Conservation (phyloP, 2,113 vertebrate species). For the Mus pahari region DNA sequence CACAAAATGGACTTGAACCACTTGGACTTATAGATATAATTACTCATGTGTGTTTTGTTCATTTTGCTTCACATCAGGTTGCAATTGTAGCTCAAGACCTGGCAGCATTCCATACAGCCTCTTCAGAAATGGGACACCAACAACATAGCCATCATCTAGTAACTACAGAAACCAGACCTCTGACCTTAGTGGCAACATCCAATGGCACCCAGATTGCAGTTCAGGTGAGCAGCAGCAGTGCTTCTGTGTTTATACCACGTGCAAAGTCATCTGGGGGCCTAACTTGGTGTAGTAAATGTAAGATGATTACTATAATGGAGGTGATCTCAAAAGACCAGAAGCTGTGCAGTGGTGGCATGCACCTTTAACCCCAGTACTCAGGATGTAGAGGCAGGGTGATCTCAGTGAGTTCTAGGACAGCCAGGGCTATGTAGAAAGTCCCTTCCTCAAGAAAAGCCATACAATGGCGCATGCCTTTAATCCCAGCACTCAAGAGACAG, state of each 20-base stretch:
- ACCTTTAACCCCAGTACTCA: not conserved
- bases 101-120: constrained; percentile 94
- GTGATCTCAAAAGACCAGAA: not conserved
- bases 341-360: not conserved
- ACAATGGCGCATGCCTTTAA: no score
- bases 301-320: not conserved
- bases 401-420: not conserved
- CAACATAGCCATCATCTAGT: constrained; percentile 92
- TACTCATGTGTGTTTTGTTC: constrained; percentile 20
- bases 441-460: not conserved
- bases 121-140: constrained; percentile 93
- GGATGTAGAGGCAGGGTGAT: not conserved
- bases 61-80: constrained; percentile 90
- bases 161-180: constrained; percentile 91
- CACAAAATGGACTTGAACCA: not conserved
- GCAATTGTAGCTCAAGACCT: constrained; percentile 98
- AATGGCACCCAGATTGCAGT: constrained; percentile 99
- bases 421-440: not conserved
- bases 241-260: not conserved
- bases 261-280: not conserved
- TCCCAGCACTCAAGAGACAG: no score
- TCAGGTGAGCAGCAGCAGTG: constrained; percentile 85
- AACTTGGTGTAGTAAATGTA: not conserved
- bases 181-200: constrained; percentile 97
- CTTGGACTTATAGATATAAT: constrained; percentile 34